Evolutionary conservation across 2,113 vertebrate species (phyloP), one percentile per base, ranked within the genome.

Genomic region (Amphiprion ocellaris): DNA sequence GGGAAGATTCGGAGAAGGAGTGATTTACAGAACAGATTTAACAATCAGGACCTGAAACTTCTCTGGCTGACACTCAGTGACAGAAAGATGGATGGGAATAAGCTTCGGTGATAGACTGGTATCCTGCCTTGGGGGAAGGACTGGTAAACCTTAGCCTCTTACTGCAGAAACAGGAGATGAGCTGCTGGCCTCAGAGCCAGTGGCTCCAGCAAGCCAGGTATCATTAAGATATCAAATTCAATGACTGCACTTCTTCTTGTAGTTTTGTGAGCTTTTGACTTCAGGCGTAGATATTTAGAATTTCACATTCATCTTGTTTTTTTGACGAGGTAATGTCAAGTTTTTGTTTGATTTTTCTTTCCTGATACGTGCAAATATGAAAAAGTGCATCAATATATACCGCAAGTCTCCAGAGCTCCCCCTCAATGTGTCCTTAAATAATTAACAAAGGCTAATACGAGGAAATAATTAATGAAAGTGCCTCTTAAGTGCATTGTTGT

Each of bases 201-300:
- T 49, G 69, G 69, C 39, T 81, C 33, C 74, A 69, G 44, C 60
- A 24, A 72, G 47, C 63, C 58, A 0, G 55, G 41, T 1, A 14
- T 59, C 79, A 81, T 82, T 81, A 83, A 70, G 69, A 53, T 69
- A 82, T 88, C 70, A 37, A 8, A 77, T 87, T 89, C 72, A 79
- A 67, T 54, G 41, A 41, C 49, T 58, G 68, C 30, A 1, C 16
- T 6, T 60, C 56, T 17, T 47, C 39, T 17, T 69, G 46, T 0
- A 60, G 12, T 56, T 66, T 4, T 23, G 17, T 0, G 46, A 60
- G 56, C 26, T 47, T 21, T 58, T 33, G 55, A 72, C 44, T 58
- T 4, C 5, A 28, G n/a, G 49, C 16, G 2, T 21, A 39, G 26
- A 26, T 2, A 33, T 63, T 52, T 39, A 14, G 24, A 53, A 15